Base-by-base conservation (phyloP, 2,113 vertebrate genomes). In the Budorcas taxicolor region DNA sequence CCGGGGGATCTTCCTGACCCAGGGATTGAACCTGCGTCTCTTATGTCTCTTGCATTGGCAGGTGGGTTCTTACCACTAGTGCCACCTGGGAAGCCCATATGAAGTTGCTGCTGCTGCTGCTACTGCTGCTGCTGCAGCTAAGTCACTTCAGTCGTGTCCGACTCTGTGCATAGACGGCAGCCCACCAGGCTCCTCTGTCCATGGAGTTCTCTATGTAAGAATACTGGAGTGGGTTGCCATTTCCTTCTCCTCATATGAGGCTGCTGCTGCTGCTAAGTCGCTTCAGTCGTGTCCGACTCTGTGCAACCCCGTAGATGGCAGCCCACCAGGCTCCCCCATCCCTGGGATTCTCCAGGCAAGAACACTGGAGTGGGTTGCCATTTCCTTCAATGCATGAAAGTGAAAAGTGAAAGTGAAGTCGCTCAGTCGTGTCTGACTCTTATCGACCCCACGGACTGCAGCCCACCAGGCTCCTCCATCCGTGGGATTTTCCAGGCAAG, bases 271-370 rank as follows among this genome's bases (percentile, higher is more conserved):
- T 58, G 62, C 33, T 19, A n/a, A 67, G 64, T 67, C 4, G 0
- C 64, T 67, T 36, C 64, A 36, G 64, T 67, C 0, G 1, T 67
- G 33, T 36, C 64, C 1, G 4, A 67, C 64, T 67, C 64, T 67
- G 4, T 11, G 33, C 4, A 0, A 10, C 33, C 62, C 15, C 3
- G 4, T 1, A 2, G 31, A 17, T 1, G 3, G 31, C 62, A 33
- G 62, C 62, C 31, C 16, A n/a, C 16, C 64, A 67, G 64, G 33
- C 64, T 67, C 64, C 4, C 0, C 64, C 3, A 0, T 67, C 33
- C 64, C 16, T 17, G 31, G 33, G 16, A 64, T 64, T 64, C 7
- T 64, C 62, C 16, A 64, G 62, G 62, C 16, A 64, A n/a, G 33
- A 64, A 64, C 15, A n/a, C 33, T 64, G 62, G 62, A 64, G 62